Percentiles rank a stretch among this genome's conserved stretches.
Conservation (phyloP, 1,140 invertebrate species). For the Zaprionus africanus region DNA sequence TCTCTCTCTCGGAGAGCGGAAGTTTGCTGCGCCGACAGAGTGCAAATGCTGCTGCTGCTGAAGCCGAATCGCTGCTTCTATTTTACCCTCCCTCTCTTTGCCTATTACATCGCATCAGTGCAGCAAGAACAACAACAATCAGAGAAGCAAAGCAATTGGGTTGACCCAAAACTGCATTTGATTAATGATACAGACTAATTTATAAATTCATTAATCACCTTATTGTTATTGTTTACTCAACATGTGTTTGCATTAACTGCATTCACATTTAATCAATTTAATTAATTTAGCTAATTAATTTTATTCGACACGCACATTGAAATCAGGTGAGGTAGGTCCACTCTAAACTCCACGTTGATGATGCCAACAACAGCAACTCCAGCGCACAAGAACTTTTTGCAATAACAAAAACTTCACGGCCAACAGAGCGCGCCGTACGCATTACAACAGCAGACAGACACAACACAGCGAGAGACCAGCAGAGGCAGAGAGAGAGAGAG, state of each 20-base stretch:
- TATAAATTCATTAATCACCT: not conserved
- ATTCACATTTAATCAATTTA: not conserved
- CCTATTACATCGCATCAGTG: too few species aligned
- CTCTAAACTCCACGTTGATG: constrained; percentile 52
- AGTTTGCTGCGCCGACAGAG: constrained; percentile 53
- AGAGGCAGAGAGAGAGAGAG: constrained; percentile 8
- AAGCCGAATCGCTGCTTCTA: constrained; percentile 34
- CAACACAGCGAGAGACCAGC: constrained; percentile 19
- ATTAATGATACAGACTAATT: not conserved
- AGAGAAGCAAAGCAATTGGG: constrained; percentile 22
- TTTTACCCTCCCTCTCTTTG: not conserved
- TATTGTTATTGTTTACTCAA: not conserved
- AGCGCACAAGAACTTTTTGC: constrained; percentile 49
- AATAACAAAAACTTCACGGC: constrained; percentile 66
- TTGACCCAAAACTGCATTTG: constrained; percentile 17
- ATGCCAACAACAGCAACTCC: constrained; percentile 35
- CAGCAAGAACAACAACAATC: constrained; percentile 19
- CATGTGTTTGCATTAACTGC: not conserved
- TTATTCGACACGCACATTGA: not conserved
- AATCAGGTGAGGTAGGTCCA: constrained; percentile 27
- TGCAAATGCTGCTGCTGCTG: constrained; percentile 30
- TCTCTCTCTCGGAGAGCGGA: constrained; percentile 49
- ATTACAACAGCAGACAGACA: constrained; percentile 40
- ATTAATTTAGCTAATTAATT: too few species aligned
- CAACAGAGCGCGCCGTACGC: constrained; percentile 62